phyloP scores from a whole-genome alignment of 1,140 invertebrate species.

The Gryllus bimaculatus region DNA sequence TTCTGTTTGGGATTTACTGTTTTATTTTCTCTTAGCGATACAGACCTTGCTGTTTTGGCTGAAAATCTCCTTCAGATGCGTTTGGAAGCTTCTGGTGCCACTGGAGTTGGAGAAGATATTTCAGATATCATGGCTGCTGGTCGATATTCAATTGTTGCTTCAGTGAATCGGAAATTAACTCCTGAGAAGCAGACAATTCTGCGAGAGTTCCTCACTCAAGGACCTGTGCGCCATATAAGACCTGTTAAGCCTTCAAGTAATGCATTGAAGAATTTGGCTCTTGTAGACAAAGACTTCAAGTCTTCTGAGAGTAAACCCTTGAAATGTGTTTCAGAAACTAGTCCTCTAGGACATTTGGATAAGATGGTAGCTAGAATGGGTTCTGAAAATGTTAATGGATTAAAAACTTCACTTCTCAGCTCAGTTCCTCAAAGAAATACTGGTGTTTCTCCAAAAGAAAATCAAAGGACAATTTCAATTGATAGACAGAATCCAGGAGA shows the following conservation, averaged over 20 bases:
- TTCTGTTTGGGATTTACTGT: too few relatives aligned
- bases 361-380: too few relatives aligned
- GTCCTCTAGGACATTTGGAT: too few relatives aligned
- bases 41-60: slow-evolving; percentile 24
- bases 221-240: not conserved
- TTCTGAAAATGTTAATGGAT: too few relatives aligned
- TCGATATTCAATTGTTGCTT: not conserved
- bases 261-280: not conserved
- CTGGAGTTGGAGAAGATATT: not conserved
- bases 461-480: not conserved
- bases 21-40: slow-evolving; percentile 20
- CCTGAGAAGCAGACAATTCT: not conserved
- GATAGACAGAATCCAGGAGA: not conserved
- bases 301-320: not conserved
- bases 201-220: not conserved
- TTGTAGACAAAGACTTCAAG: not conserved
- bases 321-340: too few relatives aligned
- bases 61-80: slow-evolving; percentile 24
- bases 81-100: not conserved
- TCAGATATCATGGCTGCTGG: not conserved
- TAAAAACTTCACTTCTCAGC: too few relatives aligned
- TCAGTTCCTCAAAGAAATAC: too few relatives aligned
- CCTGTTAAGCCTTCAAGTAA: not conserved
- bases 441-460: too few relatives aligned
- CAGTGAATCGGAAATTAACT: not conserved